Percentiles rank a stretch among this genome's conserved stretches.
Evolutionary conservation across 2,113 vertebrate genomes (phyloP).

Genomic region (Phyllostomus hastatus): DNA sequence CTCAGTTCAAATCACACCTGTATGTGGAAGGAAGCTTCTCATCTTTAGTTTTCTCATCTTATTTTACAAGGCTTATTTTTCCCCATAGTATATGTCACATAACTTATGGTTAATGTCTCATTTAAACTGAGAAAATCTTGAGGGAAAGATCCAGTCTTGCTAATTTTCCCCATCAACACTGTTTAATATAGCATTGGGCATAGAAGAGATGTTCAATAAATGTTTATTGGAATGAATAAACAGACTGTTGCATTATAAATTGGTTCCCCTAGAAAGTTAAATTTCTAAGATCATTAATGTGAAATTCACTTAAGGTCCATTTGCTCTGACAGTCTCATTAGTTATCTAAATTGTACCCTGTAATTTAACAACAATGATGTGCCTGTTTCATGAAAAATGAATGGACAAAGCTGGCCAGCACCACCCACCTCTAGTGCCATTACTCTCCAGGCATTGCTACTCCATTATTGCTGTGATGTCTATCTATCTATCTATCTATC

Average conservation of each 20-base stretch:
- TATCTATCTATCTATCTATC: too few species aligned
- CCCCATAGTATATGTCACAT: neutral
- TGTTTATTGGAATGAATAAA: neutral
- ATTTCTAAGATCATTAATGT: neutral
- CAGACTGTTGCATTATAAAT: neutral
- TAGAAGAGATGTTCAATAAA: neutral
- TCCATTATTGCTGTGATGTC: neutral
- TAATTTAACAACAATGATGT: neutral
- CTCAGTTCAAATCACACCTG: neutral
- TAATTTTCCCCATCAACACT: neutral
- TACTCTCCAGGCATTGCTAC: neutral
- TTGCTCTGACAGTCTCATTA: neutral
- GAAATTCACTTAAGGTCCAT: neutral
- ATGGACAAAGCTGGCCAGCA: neutral
- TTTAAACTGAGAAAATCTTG: neutral
- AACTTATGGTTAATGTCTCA: neutral
- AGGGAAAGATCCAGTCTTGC: neutral
- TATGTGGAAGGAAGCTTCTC: neutral
- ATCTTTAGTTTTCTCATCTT: neutral
- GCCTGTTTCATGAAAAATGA: neutral
- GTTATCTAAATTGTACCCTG: neutral
- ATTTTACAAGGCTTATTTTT: neutral
- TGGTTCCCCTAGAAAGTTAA: neutral
- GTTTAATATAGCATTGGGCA: neutral
- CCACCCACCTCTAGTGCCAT: accelerated